Evolutionary conservation across 2,888 invertebrate genomes (phyloP), one percentile per base, ranked within the genome.

Genomic region (Ligdia adustata): DNA sequence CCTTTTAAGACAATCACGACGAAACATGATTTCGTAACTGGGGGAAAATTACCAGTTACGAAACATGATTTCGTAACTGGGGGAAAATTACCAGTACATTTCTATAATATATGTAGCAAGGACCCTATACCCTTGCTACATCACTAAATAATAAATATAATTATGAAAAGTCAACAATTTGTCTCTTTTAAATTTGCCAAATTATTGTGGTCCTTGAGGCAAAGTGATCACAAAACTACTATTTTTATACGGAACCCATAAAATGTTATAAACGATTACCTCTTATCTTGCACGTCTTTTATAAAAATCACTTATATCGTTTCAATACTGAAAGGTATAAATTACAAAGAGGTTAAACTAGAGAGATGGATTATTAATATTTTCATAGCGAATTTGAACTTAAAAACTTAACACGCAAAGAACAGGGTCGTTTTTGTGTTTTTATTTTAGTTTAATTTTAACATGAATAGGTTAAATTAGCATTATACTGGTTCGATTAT

Each of bases 381-480:
- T 34, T 15, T 13, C 15, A 6, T 9, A 12, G 15, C 38, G 12
- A 54, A 41, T 51, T 41, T 38, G 11, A 49, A 38, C 57, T 38
- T 14, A 54, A 52, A 14, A 4, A 0, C 2, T n/a, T 1, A 6
- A 3, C 4, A 2, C 0, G 41, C 32, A 24, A 18, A 24, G 24
- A 38, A 34, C 43, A 33, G n/a, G n/a, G 12, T 38, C 15, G 16
- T 26, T 26, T 34, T 37, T 32, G 22, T 11, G 2, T 6, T 40
- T 40, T 38, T 26, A 43, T 46, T 47, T 55, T 38, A 44, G 31
- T 9, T n/a, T 31, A 9, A 55, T 68, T 70, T 63, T 32, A 65
- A 66, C 66, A 64, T 62, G 63, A 66, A 64, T 62, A 52, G 26
- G 42, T 33, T n/a, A 51, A 49, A 57, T 66, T 57, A 62, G 65